phyloP scores from a whole-genome alignment of 2,113 vertebrate genomes.

The Dendrocopos noguchii region DNA sequence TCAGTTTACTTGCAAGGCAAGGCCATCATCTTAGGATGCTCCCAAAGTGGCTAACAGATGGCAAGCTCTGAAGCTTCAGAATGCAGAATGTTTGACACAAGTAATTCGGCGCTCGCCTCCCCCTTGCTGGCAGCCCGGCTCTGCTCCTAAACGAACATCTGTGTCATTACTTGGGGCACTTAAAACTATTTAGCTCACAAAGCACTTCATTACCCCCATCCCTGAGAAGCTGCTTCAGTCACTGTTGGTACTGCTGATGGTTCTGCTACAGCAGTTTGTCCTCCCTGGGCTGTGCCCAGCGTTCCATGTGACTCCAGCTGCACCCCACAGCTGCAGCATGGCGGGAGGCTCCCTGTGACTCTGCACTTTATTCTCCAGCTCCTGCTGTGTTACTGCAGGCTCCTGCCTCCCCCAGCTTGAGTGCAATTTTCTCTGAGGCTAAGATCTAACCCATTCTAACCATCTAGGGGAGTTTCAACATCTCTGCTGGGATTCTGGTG shows the following conservation, averaged over 20 bases:
- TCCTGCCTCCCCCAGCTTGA: neutral
- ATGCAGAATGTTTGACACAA: neutral
- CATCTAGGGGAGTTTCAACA: neutral
- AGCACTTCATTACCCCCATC: neutral
- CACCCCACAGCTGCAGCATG: neutral
- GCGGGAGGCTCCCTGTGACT: neutral
- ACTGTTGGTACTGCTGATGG: neutral
- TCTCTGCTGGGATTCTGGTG: constrained; percentile 4
- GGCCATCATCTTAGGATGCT: neutral
- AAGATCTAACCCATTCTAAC: neutral
- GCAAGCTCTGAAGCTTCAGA: neutral
- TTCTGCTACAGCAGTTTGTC: neutral
- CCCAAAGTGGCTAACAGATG: neutral
- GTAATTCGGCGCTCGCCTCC: neutral
- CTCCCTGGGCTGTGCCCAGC: neutral
- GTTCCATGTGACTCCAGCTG: neutral
- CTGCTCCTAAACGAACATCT: neutral
- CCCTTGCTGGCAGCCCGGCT: neutral
- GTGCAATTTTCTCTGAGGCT: neutral
- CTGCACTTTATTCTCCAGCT: neutral
- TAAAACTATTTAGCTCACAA: neutral
- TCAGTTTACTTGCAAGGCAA: neutral
- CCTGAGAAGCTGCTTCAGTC: neutral
- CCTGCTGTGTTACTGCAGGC: neutral
- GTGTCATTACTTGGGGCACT: neutral